A percentile compares a stretch with the other conserved stretches of the same genome.
Conservation (phyloP, 1,140 invertebrate species). For the Leguminivora glycinivorella region DNA sequence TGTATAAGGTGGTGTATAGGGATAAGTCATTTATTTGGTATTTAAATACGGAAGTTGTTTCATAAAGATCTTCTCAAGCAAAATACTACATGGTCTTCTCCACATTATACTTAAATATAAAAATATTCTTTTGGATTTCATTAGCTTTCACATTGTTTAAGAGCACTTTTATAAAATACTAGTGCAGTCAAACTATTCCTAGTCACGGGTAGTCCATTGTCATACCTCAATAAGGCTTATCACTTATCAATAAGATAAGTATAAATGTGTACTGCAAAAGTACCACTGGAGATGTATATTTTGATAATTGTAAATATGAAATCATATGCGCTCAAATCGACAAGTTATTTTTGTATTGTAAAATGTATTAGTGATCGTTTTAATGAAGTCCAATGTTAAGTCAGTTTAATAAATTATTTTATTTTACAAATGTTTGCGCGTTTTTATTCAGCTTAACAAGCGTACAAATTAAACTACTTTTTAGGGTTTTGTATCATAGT, state of each 20-base stretch:
- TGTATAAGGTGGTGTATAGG: too few relatives aligned
- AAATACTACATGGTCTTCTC: too few relatives aligned
- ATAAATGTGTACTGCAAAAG: neutral
- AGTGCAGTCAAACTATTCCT: conserved; percentile 1
- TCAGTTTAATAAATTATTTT: conserved; percentile 10
- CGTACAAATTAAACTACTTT: too few relatives aligned
- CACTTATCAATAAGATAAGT: neutral
- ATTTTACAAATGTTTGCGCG: neutral
- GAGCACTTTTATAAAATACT: too few relatives aligned
- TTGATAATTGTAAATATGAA: conserved; percentile 14
- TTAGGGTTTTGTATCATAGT: too few relatives aligned
- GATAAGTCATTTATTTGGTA: too few relatives aligned
- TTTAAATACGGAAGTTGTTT: too few relatives aligned
- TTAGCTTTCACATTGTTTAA: too few relatives aligned
- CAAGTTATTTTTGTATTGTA: conserved; percentile 10
- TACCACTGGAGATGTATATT: neutral
- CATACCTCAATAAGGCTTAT: neutral
- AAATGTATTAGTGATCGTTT: neutral
- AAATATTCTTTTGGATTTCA: too few relatives aligned
- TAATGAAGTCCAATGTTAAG: conserved; percentile 19
- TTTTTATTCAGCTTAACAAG: too few relatives aligned
- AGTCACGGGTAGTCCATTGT: conserved; percentile 18
- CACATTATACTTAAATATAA: too few relatives aligned
- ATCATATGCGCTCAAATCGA: conserved; percentile 1
- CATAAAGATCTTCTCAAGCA: too few relatives aligned